Evolutionary conservation across 2,113 vertebrate genomes (phyloP), one percentile per base, ranked within the genome.

Genomic region (Psophia crepitans): DNA sequence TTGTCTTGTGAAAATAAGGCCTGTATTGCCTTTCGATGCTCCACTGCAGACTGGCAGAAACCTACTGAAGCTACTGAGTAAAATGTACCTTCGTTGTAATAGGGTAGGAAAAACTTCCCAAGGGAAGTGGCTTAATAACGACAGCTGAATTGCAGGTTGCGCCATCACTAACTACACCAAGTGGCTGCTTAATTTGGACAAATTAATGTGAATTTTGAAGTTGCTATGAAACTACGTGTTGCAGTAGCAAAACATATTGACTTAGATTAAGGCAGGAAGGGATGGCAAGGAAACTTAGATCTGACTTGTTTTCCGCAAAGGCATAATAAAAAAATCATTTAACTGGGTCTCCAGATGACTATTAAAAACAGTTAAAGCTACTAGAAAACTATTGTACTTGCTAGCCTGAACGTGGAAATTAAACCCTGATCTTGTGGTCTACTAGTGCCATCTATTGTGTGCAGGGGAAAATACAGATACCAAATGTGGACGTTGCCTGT

Each of bases 391-490:
- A 41, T 60, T 63, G 61, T 49, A 33, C 46, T 93, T 74, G 27
- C 37, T 49, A 57, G 76, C 57, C 68, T 43, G 71, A 76, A 68
- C 1, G 1, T 39, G 44, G 32, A 68, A 79, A 95, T 65, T 12
- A 48, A 65, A 46, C 18, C 53, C 46, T 30, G 24, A 77, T 89
- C 57, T 12, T 58, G 58, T 71, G 70, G 92, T 97, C 95, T 95
- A 3, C 84, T 92, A 85, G 93, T 66, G 96, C 97, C 98, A 97
- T 94, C 98, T 98, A 65, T 86, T 39, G 97, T 66, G 64, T 84
- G 56, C 2, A 17, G 63, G 78, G 84, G 77, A 90, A 77, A 80
- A 92, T 89, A 84, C 84, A 93, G 63, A 71, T 12, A 46, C 6
- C 5, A 18, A 33, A 46, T 4, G 11, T 18, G 11, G 19, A 61